Evolutionary conservation across 2,888 invertebrate genomes (phyloP).

Genomic region (Alloscopus bannaensis): DNA sequence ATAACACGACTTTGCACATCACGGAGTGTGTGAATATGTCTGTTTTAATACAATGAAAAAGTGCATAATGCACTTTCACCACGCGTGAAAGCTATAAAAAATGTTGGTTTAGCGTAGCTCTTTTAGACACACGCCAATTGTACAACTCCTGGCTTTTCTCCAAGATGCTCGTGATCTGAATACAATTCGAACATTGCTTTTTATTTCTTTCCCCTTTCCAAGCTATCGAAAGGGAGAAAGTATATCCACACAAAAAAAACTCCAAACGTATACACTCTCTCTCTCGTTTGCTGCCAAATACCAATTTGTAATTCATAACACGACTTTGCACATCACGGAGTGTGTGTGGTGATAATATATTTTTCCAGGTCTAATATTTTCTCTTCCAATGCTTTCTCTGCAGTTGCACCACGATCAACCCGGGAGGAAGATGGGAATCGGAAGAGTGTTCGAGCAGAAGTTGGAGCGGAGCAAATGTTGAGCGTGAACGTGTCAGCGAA

Average conservation of each 20-base stretch:
- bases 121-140: slow-evolving; percentile 13
- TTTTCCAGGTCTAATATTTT: not conserved
- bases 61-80: slow-evolving; percentile 38
- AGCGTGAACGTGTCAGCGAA: slow-evolving; percentile 70
- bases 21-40: not conserved
- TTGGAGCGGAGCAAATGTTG: slow-evolving; percentile 65
- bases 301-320: slow-evolving; percentile 61
- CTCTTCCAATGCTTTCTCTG: slow-evolving; percentile 20
- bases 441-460: slow-evolving; percentile 57
- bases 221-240: not conserved
- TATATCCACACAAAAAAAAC: too few species aligned
- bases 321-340: slow-evolving; percentile 10
- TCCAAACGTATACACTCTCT: too few species aligned
- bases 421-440: slow-evolving; percentile 36
- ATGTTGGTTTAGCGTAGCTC: not conserved
- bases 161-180: slow-evolving; percentile 48
- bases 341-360: slow-evolving; percentile 29
- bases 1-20: slow-evolving; percentile 37
- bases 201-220: slow-evolving; percentile 11
- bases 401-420: slow-evolving; percentile 67
- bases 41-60: slow-evolving; percentile 33
- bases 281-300: not conserved
- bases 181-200: too few species aligned
- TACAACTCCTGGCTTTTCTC: slow-evolving; percentile 16
- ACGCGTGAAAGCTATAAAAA: slow-evolving; percentile 57